These are phyloP conservation scores for Amphiprion percula DNA, from an alignment of 2,113 vertebrate genomes.

Conservation along the genomic window DNA sequence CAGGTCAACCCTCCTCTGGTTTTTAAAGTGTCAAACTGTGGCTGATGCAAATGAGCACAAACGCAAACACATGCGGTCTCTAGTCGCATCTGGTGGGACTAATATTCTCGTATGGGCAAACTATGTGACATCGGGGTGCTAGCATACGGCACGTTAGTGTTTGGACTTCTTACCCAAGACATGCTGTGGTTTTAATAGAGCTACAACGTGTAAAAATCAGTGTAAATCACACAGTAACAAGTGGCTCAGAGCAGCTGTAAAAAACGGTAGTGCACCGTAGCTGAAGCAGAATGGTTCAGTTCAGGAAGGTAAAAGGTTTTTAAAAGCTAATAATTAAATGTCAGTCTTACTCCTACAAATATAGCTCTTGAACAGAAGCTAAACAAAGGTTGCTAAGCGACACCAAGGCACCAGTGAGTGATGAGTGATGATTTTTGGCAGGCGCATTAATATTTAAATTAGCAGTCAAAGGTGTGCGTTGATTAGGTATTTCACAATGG, in stretches of 20 bases:
- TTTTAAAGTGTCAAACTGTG: slow-evolving; percentile 88
- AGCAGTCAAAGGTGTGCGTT: slow-evolving; percentile 43
- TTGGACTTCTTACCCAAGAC: background rate
- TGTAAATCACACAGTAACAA: background rate
- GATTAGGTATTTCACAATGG: slow-evolving; percentile 34
- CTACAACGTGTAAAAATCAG: background rate
- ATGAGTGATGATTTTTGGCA: slow-evolving; percentile 53
- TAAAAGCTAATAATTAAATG: slow-evolving; percentile 65
- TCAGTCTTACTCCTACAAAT: slow-evolving; percentile 34
- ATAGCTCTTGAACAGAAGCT: slow-evolving; percentile 41
- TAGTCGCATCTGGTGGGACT: slow-evolving; percentile 56
- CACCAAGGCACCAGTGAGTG: slow-evolving; percentile 42
- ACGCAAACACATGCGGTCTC: slow-evolving; percentile 38
- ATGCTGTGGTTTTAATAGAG: slow-evolving; percentile 5
- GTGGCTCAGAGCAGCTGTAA: background rate
- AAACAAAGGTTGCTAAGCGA: slow-evolving; percentile 72
- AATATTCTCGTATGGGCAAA: slow-evolving; percentile 37
- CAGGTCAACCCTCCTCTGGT: slow-evolving; percentile 86
- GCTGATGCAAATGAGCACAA: slow-evolving; percentile 76
- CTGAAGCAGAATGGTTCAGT: slow-evolving; percentile 10
- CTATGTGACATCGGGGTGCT: slow-evolving; percentile 36
- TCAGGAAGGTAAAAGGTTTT: slow-evolving; percentile 33
- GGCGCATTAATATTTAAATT: slow-evolving; percentile 69
- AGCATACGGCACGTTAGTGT: slow-evolving; percentile 41
- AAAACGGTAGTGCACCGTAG: background rate